A percentile compares a stretch with the other conserved stretches of the same genome.
Conservation (phyloP, 2,888 invertebrate species). For the Metopia argyrocephala region DNA sequence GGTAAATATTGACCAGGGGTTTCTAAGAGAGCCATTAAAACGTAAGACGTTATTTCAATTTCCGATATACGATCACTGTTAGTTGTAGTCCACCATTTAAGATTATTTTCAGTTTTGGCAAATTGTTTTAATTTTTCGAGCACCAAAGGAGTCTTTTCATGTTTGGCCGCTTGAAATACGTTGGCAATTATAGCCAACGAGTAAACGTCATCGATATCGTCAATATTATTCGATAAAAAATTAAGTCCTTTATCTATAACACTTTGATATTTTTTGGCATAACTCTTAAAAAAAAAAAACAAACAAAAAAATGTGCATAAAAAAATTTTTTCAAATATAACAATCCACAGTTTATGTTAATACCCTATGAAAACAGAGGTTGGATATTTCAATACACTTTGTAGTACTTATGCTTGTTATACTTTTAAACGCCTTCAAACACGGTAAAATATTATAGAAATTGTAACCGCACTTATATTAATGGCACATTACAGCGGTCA, state of each 20-base stretch:
- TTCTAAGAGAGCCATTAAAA: slow-evolving; percentile 83
- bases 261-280: slow-evolving; percentile 79
- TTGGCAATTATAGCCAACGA: slow-evolving; percentile 86
- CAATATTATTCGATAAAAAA: slow-evolving; percentile 84
- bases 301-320: neutral
- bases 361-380: too few relatives aligned
- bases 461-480: too few relatives aligned
- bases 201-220: slow-evolving; percentile 84
- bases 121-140: slow-evolving; percentile 78
- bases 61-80: slow-evolving; percentile 79
- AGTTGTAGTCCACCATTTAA: slow-evolving; percentile 86
- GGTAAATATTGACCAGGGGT: slow-evolving; percentile 73
- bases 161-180: slow-evolving; percentile 86
- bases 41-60: slow-evolving; percentile 92
- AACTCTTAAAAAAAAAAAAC: slow-evolving; percentile 23
- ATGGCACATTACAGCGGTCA: too few relatives aligned
- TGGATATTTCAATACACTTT: too few relatives aligned
- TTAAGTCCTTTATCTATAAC: slow-evolving; percentile 86
- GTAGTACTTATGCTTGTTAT: too few relatives aligned
- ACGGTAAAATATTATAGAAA: too few relatives aligned
- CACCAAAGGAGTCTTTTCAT: slow-evolving; percentile 79
- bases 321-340: too few relatives aligned
- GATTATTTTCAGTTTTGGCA: slow-evolving; percentile 78
- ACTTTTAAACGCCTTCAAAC: too few relatives aligned
- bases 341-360: too few relatives aligned